These are phyloP conservation scores for Glareola pratincola DNA, from an alignment of 2,113 vertebrate species.

Conservation along the genomic window DNA sequence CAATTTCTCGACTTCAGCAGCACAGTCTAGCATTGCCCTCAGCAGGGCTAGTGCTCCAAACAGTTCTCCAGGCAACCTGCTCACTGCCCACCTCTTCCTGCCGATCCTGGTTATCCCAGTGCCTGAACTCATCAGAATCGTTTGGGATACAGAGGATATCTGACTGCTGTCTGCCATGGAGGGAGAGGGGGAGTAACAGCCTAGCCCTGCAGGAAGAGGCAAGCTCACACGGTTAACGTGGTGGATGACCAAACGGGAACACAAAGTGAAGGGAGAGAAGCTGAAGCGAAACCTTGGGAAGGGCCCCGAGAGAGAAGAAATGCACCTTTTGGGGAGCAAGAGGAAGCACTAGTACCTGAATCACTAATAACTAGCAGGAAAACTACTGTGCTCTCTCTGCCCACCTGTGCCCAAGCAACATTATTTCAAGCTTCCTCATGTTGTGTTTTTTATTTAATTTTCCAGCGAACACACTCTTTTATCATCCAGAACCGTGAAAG, in stretches of 20 bases:
- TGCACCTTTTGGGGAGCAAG: background rate
- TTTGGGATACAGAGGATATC: background rate
- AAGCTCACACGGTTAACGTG: fast-evolving
- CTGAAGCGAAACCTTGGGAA: background rate
- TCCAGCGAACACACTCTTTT: slow-evolving; percentile 75
- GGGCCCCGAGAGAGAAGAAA: background rate
- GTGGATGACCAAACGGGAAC: background rate
- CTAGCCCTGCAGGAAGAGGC: background rate
- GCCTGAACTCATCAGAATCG: background rate
- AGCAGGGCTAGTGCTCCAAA: background rate
- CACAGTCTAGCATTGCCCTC: background rate
- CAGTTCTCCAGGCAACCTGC: background rate
- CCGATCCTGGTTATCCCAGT: background rate
- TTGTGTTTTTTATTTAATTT: slow-evolving; percentile 82
- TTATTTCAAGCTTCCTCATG: slow-evolving; percentile 37
- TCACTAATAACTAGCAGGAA: background rate
- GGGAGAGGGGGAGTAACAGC: background rate
- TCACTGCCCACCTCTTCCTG: background rate
- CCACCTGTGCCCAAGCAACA: slow-evolving; percentile 44
- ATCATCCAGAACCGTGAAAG: slow-evolving; percentile 84
- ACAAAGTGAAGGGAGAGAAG: background rate
- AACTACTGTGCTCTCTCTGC: background rate
- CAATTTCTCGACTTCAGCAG: background rate
- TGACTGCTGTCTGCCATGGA: background rate
- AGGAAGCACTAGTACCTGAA: background rate